phyloP scores from a whole-genome alignment of 1,140 invertebrate genomes.

The Riptortus pedestris region DNA sequence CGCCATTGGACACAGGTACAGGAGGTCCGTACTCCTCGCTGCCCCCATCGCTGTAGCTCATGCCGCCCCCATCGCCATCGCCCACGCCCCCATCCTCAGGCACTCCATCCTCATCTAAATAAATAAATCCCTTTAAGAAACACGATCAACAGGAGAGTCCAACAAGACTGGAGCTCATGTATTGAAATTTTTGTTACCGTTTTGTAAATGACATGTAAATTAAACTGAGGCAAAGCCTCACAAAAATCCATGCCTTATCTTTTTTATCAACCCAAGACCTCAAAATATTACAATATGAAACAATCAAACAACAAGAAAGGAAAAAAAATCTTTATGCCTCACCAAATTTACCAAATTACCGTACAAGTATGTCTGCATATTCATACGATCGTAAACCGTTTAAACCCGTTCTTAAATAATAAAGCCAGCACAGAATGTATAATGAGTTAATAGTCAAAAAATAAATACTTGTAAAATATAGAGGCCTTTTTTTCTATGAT shows the following conservation, averaged over 20 bases:
- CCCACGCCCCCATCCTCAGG: constrained; percentile 24
- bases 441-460: too few relatives aligned
- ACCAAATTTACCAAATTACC: too few relatives aligned
- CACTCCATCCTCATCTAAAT: constrained; percentile 22
- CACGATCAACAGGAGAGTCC: neutral
- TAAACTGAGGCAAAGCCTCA: constrained; percentile 10
- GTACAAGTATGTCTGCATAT: too few relatives aligned
- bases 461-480: too few relatives aligned
- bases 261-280: neutral
- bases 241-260: neutral
- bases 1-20: constrained; percentile 31
- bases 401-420: too few relatives aligned
- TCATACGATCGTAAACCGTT: too few relatives aligned
- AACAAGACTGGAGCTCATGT: neutral
- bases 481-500: too few relatives aligned
- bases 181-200: constrained; percentile 5
- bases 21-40: constrained; percentile 15
- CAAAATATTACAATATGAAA: too few relatives aligned
- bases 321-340: too few relatives aligned
- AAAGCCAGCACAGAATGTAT: too few relatives aligned
- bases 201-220: neutral
- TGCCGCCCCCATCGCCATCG: constrained; percentile 14
- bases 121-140: neutral
- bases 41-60: neutral
- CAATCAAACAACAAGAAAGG: too few relatives aligned